Percentiles rank a stretch among this genome's conserved stretches.
These are phyloP conservation scores for Apodemia mormo DNA, from an alignment of 2,888 invertebrate genomes.

Conservation along the genomic window DNA sequence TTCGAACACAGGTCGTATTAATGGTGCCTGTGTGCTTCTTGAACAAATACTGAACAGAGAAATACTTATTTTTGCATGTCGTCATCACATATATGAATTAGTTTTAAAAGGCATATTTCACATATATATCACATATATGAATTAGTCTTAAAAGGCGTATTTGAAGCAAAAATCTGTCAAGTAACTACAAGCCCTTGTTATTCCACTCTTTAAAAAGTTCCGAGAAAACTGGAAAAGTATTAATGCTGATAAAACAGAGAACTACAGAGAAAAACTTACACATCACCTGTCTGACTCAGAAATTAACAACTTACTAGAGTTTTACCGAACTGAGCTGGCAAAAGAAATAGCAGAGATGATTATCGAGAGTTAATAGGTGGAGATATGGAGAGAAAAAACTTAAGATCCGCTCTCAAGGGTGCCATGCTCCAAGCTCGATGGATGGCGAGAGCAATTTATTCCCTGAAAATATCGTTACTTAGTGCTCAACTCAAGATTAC, in stretches of 20 bases:
- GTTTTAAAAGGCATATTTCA: too few relatives aligned
- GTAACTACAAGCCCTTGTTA: background rate
- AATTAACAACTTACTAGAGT: background rate
- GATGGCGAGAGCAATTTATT: too few relatives aligned
- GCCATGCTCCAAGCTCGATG: too few relatives aligned
- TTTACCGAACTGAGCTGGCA: background rate
- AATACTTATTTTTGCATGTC: background rate
- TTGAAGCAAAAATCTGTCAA: background rate
- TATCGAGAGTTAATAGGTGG: constrained; percentile 27
- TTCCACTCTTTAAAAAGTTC: background rate
- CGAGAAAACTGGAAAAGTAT: background rate
- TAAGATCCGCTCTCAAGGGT: too few relatives aligned
- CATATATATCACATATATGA: too few relatives aligned
- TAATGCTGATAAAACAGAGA: background rate
- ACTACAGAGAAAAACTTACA: background rate
- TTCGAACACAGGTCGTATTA: too few relatives aligned
- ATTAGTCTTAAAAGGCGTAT: background rate
- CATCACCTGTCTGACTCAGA: background rate
- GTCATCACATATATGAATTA: background rate
- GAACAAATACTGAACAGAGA: background rate
- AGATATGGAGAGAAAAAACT: too few relatives aligned
- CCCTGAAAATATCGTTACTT: too few relatives aligned
- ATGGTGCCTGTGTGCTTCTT: too few relatives aligned
- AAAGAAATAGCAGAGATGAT: constrained; percentile 27
- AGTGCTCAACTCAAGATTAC: constrained; percentile 24